Conservation (phyloP, 2,113 vertebrate species). For the Dromaius novaehollandiae region DNA sequence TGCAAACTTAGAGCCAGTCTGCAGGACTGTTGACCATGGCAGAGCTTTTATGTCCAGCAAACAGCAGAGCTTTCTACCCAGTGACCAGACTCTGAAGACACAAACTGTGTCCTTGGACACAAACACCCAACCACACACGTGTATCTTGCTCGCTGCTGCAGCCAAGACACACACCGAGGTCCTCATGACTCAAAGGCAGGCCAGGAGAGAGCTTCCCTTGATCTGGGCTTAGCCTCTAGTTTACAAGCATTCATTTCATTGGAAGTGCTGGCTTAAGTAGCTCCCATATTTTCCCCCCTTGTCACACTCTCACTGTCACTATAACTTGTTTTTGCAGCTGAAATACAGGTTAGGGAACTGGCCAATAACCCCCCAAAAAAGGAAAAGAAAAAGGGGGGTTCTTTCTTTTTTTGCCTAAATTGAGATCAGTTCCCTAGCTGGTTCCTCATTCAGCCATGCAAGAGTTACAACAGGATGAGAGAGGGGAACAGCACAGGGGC, state of each 20-base stretch:
- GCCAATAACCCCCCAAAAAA: neutral
- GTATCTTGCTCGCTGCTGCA: neutral
- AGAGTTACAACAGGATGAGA: neutral
- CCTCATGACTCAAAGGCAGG: neutral
- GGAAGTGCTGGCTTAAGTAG: neutral
- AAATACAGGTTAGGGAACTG: neutral
- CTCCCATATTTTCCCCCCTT: neutral
- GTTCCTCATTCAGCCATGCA: accelerated
- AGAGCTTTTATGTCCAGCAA: neutral
- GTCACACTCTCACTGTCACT: neutral
- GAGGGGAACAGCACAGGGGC: neutral
- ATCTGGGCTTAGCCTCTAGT: neutral
- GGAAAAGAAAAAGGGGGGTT: neutral
- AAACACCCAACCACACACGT: neutral
- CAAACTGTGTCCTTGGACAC: neutral
- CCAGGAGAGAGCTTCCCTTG: neutral
- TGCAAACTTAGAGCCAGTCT: neutral
- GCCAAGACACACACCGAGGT: neutral
- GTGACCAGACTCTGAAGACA: neutral
- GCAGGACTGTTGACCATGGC: neutral
- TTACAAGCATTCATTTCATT: neutral
- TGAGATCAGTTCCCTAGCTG: neutral
- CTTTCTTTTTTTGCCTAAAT: neutral
- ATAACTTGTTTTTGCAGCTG: neutral
- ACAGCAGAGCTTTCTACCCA: neutral